A percentile compares a stretch with the other conserved stretches of the same genome.
Evolutionary conservation across 2,113 vertebrate genomes (phyloP).

Genomic region (Lagopus muta): DNA sequence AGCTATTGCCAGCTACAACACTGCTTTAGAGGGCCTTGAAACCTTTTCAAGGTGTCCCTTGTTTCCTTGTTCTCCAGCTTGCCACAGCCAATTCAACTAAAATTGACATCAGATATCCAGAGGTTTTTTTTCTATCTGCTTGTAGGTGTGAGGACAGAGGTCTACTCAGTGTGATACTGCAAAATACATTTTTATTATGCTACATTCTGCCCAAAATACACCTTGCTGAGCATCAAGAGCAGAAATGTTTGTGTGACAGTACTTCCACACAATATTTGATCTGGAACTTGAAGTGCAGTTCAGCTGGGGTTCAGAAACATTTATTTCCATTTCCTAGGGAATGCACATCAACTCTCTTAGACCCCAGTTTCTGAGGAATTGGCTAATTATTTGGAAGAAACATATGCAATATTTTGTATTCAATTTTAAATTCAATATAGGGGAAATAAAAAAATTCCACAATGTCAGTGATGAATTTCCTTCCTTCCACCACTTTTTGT

Average conservation of each 20-base stretch:
- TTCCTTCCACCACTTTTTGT: constrained; percentile 32
- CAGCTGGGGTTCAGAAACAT: not conserved
- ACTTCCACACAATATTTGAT: not conserved
- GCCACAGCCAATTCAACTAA: not conserved
- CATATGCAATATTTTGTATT: not conserved
- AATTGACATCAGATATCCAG: not conserved
- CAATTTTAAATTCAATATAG: constrained; percentile 36
- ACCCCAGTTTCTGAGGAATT: constrained; percentile 25
- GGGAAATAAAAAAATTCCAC: constrained; percentile 47
- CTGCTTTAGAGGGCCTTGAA: not conserved
- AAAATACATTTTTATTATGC: not conserved
- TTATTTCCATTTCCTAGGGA: constrained; percentile 28
- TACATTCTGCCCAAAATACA: not conserved
- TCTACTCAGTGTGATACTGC: not conserved
- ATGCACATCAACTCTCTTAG: not conserved
- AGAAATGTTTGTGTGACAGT: not conserved
- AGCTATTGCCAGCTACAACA: not conserved
- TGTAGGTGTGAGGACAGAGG: not conserved
- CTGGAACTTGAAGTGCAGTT: not conserved
- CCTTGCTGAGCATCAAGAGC: not conserved
- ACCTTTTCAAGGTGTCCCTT: not conserved
- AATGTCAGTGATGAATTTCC: not conserved
- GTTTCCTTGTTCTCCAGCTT: not conserved
- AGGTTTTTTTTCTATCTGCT: not conserved
- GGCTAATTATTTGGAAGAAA: constrained; percentile 22